Conservation (phyloP, 2,797 vertebrate genomes). For the Megalops cyprinoides region DNA sequence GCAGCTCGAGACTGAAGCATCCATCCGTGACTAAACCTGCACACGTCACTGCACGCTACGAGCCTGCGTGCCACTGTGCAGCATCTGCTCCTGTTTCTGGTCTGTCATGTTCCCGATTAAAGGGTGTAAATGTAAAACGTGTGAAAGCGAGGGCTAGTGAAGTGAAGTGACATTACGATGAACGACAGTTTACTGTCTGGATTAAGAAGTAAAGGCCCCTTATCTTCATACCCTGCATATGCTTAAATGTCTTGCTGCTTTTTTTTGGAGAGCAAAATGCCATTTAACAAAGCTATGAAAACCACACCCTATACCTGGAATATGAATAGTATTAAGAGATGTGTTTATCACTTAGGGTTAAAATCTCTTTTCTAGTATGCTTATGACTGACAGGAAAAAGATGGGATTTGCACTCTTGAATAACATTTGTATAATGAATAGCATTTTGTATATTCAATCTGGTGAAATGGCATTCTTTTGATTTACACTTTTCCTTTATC, state of each 20-base stretch:
- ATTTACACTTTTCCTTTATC: not conserved
- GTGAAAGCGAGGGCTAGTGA: not conserved
- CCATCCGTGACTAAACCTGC: not conserved
- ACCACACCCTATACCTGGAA: not conserved
- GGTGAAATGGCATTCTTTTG: too few species aligned
- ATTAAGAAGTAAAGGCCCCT: not conserved
- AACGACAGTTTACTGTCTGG: not conserved
- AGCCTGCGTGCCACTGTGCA: not conserved
- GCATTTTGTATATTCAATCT: too few species aligned
- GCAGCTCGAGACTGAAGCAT: not conserved
- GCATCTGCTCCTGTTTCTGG: slow-evolving; percentile 23
- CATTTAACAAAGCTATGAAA: not conserved
- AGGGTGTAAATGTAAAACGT: not conserved
- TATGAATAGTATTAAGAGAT: too few species aligned
- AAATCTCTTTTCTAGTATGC: not conserved
- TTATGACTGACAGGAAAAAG: not conserved
- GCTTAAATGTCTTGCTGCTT: not conserved
- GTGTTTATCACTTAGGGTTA: not conserved
- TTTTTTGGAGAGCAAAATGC: not conserved
- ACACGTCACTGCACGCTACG: slow-evolving; percentile 19
- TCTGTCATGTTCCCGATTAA: not conserved
- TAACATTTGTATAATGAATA: too few species aligned
- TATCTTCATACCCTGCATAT: not conserved
- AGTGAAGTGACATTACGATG: not conserved
- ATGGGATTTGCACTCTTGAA: too few species aligned